Conservation (phyloP, 1,140 invertebrate genomes). For the Orussus abietinus region DNA sequence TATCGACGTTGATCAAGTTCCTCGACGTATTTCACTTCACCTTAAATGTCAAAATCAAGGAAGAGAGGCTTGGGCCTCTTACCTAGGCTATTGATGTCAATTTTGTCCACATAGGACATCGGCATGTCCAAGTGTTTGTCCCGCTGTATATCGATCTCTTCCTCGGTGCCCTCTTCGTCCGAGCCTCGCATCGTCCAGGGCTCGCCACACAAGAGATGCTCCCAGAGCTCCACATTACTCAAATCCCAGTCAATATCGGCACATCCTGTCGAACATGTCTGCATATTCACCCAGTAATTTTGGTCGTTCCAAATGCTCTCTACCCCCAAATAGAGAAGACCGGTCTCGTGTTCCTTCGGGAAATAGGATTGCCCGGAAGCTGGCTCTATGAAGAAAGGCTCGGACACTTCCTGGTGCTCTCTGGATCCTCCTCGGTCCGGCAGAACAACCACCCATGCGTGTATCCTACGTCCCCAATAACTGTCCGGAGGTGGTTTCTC, state of each 20-base stretch:
- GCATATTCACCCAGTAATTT: slow-evolving; percentile 83
- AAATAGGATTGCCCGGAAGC: slow-evolving; percentile 60
- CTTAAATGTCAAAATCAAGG: too few relatives aligned
- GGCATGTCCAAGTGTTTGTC: slow-evolving; percentile 78
- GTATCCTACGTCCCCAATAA: slow-evolving; percentile 69
- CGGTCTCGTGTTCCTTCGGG: slow-evolving; percentile 52
- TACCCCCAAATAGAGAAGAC: slow-evolving; percentile 68
- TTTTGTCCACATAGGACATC: slow-evolving; percentile 69
- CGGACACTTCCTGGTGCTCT: slow-evolving; percentile 52
- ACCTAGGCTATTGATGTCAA: slow-evolving; percentile 67
- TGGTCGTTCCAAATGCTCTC: slow-evolving; percentile 83
- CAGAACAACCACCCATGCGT: slow-evolving; percentile 77
- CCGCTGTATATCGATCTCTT: slow-evolving; percentile 41
- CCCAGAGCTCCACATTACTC: slow-evolving; percentile 60
- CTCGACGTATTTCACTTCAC: too few relatives aligned
- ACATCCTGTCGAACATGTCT: slow-evolving; percentile 54
- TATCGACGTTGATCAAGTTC: too few relatives aligned
- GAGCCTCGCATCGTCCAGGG: slow-evolving; percentile 49
- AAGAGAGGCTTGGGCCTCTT: too few relatives aligned
- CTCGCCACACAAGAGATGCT: slow-evolving; percentile 67
- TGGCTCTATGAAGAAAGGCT: slow-evolving; percentile 79
- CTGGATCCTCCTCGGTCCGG: slow-evolving; percentile 52
- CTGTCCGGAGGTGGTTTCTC: slow-evolving; percentile 68
- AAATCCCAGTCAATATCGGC: slow-evolving; percentile 59
- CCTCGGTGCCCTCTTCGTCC: slow-evolving; percentile 28